phyloP scores from a whole-genome alignment of 2,888 invertebrate genomes.

The Rhogogaster chlorosoma region DNA sequence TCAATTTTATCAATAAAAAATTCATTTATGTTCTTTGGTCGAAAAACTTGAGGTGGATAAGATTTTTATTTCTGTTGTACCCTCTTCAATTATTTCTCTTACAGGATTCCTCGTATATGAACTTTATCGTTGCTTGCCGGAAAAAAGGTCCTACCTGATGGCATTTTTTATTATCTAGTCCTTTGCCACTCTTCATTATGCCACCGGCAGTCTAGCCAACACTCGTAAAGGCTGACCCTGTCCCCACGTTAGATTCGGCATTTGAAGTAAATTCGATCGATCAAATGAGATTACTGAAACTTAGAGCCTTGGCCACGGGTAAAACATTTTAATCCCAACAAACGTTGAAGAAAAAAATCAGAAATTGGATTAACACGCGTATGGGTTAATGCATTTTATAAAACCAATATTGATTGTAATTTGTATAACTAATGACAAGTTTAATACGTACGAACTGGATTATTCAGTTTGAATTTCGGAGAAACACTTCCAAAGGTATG shows the following conservation, averaged over 20 bases:
- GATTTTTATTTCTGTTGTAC: neutral
- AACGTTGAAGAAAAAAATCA: neutral
- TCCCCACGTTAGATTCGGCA: neutral
- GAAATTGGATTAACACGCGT: neutral
- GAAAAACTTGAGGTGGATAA: neutral
- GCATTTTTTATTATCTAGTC: slow-evolving; percentile 2
- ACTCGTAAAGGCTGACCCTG: neutral
- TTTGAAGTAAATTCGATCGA: neutral
- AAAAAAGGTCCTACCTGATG: neutral
- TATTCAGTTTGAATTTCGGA: neutral
- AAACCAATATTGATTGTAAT: neutral
- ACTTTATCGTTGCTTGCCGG: neutral
- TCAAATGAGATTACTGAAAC: neutral
- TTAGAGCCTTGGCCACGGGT: neutral
- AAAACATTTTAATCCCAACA: neutral
- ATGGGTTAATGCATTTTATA: neutral
- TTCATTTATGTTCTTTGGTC: neutral
- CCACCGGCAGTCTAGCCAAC: neutral
- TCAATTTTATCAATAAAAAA: neutral
- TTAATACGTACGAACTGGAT: neutral
- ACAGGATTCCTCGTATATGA: neutral
- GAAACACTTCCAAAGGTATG: neutral
- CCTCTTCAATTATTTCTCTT: neutral
- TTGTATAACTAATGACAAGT: neutral
- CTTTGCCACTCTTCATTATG: slow-evolving; percentile 6